These are phyloP conservation scores for Hyposmocoma kahamanoa DNA, from an alignment of 1,140 invertebrate species.

Conservation along the genomic window DNA sequence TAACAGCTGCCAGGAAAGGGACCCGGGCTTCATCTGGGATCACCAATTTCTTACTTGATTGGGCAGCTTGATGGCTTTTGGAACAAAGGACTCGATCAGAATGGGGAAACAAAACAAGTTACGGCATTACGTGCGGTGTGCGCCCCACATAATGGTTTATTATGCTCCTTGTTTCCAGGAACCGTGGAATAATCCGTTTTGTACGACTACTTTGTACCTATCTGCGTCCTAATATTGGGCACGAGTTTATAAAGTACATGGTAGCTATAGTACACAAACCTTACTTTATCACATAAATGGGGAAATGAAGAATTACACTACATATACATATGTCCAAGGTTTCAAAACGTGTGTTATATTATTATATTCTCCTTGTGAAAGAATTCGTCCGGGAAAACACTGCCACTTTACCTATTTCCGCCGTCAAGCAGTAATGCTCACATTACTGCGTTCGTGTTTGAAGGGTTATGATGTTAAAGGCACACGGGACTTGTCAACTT, in stretches of 20 bases:
- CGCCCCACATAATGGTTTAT: neutral
- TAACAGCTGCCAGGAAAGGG: slow-evolving; percentile 28
- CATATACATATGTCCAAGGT: too few relatives aligned
- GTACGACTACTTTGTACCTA: neutral
- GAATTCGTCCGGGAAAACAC: too few relatives aligned
- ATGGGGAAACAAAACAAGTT: slow-evolving; percentile 38
- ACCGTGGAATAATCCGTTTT: neutral
- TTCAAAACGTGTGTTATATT: too few relatives aligned
- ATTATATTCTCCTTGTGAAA: too few relatives aligned
- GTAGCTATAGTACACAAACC: too few relatives aligned
- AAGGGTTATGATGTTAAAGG: too few relatives aligned
- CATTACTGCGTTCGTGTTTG: too few relatives aligned
- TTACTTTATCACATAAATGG: neutral
- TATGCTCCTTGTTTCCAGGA: neutral
- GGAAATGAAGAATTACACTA: neutral
- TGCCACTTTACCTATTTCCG: too few relatives aligned
- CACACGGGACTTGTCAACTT: too few relatives aligned
- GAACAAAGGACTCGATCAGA: slow-evolving; percentile 44
- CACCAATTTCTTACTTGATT: slow-evolving; percentile 67
- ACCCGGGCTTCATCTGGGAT: slow-evolving; percentile 28
- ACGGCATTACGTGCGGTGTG: neutral
- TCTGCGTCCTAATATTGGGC: neutral
- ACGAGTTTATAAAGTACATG: too few relatives aligned
- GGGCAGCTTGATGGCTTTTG: slow-evolving; percentile 50
- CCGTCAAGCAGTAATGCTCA: too few relatives aligned